Evolutionary conservation across 2,888 invertebrate species (phyloP).

Genomic region (Dusona sp.): DNA sequence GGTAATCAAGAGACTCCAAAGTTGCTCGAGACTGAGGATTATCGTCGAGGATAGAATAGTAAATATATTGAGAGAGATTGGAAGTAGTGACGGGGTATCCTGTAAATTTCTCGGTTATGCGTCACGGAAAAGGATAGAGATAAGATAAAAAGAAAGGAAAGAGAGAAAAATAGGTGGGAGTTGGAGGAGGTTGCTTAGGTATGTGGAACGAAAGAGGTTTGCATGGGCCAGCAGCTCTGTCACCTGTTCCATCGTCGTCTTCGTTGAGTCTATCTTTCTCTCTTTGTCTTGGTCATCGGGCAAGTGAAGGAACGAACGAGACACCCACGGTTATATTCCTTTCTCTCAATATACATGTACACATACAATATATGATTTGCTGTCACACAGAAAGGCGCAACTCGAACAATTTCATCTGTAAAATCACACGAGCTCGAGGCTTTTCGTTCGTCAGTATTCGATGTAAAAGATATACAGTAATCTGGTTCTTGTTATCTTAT

Average conservation of each 20-base stretch:
- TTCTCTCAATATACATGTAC: slow-evolving; percentile 35
- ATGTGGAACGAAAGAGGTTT: slow-evolving; percentile 63
- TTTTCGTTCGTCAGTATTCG: background rate
- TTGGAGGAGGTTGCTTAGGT: slow-evolving; percentile 51
- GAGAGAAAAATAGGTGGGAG: slow-evolving; percentile 27
- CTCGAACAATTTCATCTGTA: background rate
- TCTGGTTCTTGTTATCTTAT: slow-evolving; percentile 66
- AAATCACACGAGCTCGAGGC: background rate
- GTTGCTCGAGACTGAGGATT: background rate
- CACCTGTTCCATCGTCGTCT: slow-evolving; percentile 69
- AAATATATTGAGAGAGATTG: slow-evolving; percentile 23
- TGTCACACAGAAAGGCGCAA: slow-evolving; percentile 11
- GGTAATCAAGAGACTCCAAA: background rate
- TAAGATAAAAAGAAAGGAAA: slow-evolving; percentile 12
- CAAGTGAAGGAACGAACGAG: slow-evolving; percentile 53
- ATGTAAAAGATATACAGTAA: slow-evolving; percentile 43
- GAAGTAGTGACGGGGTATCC: slow-evolving; percentile 38
- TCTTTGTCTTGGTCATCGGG: slow-evolving; percentile 44
- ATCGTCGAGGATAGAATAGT: background rate
- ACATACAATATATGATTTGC: background rate
- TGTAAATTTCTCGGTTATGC: slow-evolving; percentile 52
- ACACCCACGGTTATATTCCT: slow-evolving; percentile 62
- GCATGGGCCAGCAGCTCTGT: slow-evolving; percentile 57
- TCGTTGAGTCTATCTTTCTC: background rate
- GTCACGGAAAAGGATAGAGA: slow-evolving; percentile 43